Evolutionary conservation across 2,888 invertebrate genomes (phyloP), one percentile per base, ranked within the genome.

Genomic region (Drosophila melanosoma): DNA sequence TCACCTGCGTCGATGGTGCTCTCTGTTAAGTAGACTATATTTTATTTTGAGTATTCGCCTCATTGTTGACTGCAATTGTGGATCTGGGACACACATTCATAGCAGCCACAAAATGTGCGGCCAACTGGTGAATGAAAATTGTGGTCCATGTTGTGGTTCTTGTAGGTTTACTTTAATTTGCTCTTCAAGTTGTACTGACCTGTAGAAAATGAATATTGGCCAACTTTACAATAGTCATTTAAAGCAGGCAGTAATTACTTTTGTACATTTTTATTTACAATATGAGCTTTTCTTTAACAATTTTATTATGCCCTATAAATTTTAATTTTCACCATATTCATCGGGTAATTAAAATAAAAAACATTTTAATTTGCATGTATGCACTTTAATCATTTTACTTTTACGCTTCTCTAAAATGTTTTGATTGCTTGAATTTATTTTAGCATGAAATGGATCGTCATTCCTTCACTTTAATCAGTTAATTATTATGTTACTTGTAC

Each of bases 231-330:
- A 70, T 36, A 45, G 33, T 8, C 58, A 35, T 58, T 70, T 42
- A 59, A 66, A 58, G 52, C 49, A 40, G 23, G 32, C 33, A 29
- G 45, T 67, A 62, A 77, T 66, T 62, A 72, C 38, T 51, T 59
- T 29, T 38, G 66, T 35, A 58, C 33, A 26, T 54, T 58, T 61
- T 56, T 38, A 71, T 53, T 53, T 29, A 38, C 32, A 35, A 10
- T 33, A 32, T 49, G 26, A 36, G 26, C 17, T 54, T 23, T n/a
- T 54, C 20, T 23, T 23, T 42, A 26, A 17, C 5, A 15, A 33
- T 11, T 17, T 1, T 1, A 17, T 68, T 40, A 1, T 5, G 12
- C 10, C 8, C 4, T 32, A 35, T 12, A 6, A 11, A 35, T 49
- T 59, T n/a, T 15, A 15, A 26, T 20, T 11, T 23, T 33, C 33